Base-by-base conservation (phyloP, 1,140 invertebrate species). In the Subanguina moxae region DNA sequence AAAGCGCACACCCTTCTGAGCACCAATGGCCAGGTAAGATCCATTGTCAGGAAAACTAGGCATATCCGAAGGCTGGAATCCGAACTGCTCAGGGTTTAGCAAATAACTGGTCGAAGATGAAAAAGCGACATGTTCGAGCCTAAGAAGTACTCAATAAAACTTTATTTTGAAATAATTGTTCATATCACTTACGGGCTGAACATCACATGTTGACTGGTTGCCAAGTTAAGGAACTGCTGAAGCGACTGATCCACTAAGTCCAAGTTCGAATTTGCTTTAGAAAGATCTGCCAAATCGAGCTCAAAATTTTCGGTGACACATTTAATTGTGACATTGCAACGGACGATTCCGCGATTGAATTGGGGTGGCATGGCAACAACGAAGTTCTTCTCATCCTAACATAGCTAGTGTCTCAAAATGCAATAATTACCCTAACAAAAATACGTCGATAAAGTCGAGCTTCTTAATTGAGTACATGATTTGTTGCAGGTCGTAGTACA, bases 181-280 rank as follows among this genome's bases (percentile, higher is more conserved):
- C 30, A 74, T 67, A 11, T 27, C 32, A 67, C 30, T 1, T 38
- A 73, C 70, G 56, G 57, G 17, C 72, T 42, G 15, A 48, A 28
- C 25, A 71, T 63, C 21, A 73, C 27, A 9, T 58, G 30, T 32
- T 73, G 71, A 9, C 43, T 11, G 0, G 69, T 73, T 8, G 71
- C 70, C 15, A 71, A 46, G 28, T 71, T 45, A 19, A 71, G 28
- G 56, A 71, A 71, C 38, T 71, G 69, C 13, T n/a, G 21, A 0
- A 62, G 21, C 0, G 70, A 38, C 0, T 19, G 11, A 43, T 71
- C 68, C 13, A 61, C 21, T 3, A 13, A 11, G 0, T 19, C 67
- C 17, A 46, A 32, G 43, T 68, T 48, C 7, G 25, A 30, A 13
- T 48, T 62, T 0, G 57, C 28, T 19, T 38, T 23, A 15, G 52